phyloP scores from a whole-genome alignment of 2,797 vertebrate genomes.

The Cirrhinus molitorella region DNA sequence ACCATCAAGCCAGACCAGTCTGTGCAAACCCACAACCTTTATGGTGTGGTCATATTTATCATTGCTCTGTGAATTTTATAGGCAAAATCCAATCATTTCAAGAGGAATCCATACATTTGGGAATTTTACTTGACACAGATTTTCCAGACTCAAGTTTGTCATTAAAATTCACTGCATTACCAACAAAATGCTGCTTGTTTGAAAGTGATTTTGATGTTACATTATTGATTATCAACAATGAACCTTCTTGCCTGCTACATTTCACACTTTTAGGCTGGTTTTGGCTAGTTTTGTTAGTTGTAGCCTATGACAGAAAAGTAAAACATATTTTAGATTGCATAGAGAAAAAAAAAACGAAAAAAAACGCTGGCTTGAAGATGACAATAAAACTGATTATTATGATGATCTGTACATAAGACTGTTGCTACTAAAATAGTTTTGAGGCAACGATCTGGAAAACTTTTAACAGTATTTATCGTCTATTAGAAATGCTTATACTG shows the following conservation, averaged over 20 bases:
- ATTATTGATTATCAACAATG: not conserved
- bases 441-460: not conserved
- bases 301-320: not conserved
- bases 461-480: not conserved
- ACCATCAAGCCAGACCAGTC: not conserved
- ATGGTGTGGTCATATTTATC: not conserved
- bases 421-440: not conserved
- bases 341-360: too few species aligned
- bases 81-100: not conserved
- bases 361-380: not conserved
- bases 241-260: not conserved
- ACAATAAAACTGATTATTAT: not conserved
- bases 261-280: not conserved
- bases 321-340: not conserved
- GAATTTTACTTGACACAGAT: not conserved
- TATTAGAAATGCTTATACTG: not conserved
- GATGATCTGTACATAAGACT: not conserved
- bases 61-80: not conserved
- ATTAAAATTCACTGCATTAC: not conserved
- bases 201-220: not conserved
- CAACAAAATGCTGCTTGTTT: not conserved
- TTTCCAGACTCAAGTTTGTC: not conserved
- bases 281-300: not conserved
- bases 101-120: not conserved
- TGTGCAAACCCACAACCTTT: not conserved